A percentile compares a stretch with the other conserved stretches of the same genome.
Evolutionary conservation across 1,140 invertebrate genomes (phyloP).

Genomic region (Nephotettix cincticeps): DNA sequence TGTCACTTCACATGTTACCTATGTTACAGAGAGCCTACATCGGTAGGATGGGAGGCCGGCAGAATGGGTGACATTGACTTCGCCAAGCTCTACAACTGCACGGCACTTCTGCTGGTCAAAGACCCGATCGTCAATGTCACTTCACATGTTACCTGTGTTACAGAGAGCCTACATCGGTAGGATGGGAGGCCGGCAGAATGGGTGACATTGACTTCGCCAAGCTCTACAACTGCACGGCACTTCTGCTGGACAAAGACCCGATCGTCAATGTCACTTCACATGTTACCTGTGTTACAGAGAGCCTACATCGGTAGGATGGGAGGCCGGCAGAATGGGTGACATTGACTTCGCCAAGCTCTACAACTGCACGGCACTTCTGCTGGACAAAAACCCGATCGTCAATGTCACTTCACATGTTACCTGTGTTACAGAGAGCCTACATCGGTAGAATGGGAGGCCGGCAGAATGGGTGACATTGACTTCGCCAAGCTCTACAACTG

Average conservation of each 20-base stretch:
- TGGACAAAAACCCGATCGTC: too few species aligned
- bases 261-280: constrained; percentile 32
- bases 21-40: too few species aligned
- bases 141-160: too few species aligned
- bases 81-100: constrained; percentile 43
- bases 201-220: constrained; percentile 30
- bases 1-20: too few species aligned
- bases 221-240: constrained; percentile 44
- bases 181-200: constrained; percentile 37
- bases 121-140: constrained; percentile 31
- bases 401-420: too few species aligned
- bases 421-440: neutral
- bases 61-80: constrained; percentile 40
- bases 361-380: too few species aligned
- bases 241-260: constrained; percentile 32
- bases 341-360: too few species aligned
- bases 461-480: constrained; percentile 39
- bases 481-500: constrained; percentile 42
- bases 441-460: too few species aligned
- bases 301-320: too few species aligned
- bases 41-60: neutral
- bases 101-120: constrained; percentile 36
- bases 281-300: too few species aligned
- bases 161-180: too few species aligned
- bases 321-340: too few species aligned